Evolutionary conservation across 2,113 vertebrate species (phyloP).

Genomic region (Centrocercus urophasianus): DNA sequence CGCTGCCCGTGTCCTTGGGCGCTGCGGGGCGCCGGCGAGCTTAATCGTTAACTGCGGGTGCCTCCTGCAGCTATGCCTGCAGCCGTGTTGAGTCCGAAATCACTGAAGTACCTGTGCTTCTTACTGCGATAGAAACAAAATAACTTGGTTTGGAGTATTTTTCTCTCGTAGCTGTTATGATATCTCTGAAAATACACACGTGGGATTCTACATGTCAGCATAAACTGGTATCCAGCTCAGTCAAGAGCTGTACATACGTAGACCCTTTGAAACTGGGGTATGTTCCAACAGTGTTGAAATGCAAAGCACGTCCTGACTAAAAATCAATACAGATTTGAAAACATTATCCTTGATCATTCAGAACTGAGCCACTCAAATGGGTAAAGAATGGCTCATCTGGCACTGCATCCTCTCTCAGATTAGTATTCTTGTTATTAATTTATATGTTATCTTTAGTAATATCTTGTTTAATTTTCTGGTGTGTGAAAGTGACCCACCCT

Average conservation of each 20-base stretch:
- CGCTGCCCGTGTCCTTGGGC: no score
- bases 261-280: neutral
- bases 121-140: neutral
- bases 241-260: neutral
- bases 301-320: neutral
- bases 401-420: neutral
- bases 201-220: neutral
- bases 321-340: neutral
- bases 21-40: no score
- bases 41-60: no score
- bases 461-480: neutral
- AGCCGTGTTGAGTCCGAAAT: neutral
- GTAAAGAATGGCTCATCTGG: neutral
- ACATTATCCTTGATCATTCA: neutral
- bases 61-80: no score
- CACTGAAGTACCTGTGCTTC: neutral
- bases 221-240: neutral
- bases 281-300: neutral
- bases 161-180: neutral
- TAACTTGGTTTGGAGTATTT: neutral
- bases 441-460: neutral
- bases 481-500: neutral
- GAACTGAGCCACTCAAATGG: neutral
- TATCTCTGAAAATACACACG: neutral
- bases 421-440: neutral